These are phyloP conservation scores for Aix galericulata DNA, from an alignment of 2,113 vertebrate genomes.

Conservation along the genomic window DNA sequence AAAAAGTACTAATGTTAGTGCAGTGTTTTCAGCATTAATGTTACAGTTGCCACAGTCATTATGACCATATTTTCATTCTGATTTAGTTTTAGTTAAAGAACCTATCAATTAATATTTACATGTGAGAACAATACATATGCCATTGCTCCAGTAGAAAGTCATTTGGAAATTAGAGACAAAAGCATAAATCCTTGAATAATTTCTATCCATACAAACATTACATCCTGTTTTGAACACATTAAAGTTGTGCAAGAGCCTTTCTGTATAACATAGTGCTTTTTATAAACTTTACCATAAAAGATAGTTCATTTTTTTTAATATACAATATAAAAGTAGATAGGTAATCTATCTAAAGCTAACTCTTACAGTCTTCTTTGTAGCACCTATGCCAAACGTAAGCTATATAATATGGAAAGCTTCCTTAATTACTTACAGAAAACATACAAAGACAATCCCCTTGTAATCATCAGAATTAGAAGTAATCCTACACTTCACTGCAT, in stretches of 20 bases:
- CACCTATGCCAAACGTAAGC: neutral
- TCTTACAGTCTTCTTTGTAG: neutral
- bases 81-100: neutral
- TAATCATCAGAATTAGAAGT: neutral
- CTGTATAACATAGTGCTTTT: neutral
- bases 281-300: neutral
- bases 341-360: neutral
- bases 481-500: neutral
- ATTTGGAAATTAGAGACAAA: neutral
- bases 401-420: neutral
- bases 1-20: neutral
- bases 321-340: neutral
- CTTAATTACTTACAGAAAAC: neutral
- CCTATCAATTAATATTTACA: neutral
- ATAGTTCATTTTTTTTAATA: neutral
- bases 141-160: neutral
- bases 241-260: neutral
- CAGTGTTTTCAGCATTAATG: neutral
- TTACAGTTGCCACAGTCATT: neutral
- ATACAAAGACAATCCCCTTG: neutral
- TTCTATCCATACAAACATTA: neutral
- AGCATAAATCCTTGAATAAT: neutral
- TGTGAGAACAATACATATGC: neutral
- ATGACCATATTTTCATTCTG: neutral
- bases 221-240: neutral